A percentile compares a stretch with the other conserved stretches of the same genome.
These are phyloP conservation scores for Atherinomorus stipes DNA, from an alignment of 2,113 vertebrate species.

Conservation along the genomic window DNA sequence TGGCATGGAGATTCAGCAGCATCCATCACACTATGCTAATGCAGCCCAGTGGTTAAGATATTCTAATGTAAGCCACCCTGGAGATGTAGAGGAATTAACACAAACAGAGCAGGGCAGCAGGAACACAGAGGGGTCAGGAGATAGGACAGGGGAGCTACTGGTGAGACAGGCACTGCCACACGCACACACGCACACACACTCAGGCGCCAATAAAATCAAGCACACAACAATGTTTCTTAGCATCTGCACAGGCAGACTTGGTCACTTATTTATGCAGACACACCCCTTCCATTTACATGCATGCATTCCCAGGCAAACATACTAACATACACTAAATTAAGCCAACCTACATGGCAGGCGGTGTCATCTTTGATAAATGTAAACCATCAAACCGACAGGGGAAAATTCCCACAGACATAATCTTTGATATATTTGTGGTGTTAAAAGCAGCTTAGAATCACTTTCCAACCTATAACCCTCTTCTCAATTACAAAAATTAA, in stretches of 20 bases:
- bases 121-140: constrained; percentile 87
- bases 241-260: constrained; percentile 16
- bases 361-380: constrained; percentile 15
- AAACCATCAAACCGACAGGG: constrained; percentile 2
- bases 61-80: constrained; percentile 89
- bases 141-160: constrained; percentile 81
- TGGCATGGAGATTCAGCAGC: constrained; percentile 86
- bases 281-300: background rate
- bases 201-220: constrained; percentile 44
- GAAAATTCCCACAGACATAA: constrained; percentile 12
- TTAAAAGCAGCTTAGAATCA: background rate
- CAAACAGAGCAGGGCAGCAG: constrained; percentile 84
- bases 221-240: constrained; percentile 41
- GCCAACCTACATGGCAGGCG: background rate
- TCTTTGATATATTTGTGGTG: background rate
- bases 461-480: background rate
- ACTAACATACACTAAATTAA: constrained; percentile 11
- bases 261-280: constrained; percentile 12
- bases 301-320: constrained; percentile 9
- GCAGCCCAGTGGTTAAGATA: constrained; percentile 86
- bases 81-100: constrained; percentile 90
- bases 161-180: constrained; percentile 74
- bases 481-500: constrained; percentile 13
- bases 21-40: constrained; percentile 90
- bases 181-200: constrained; percentile 47